phyloP scores from a whole-genome alignment of 2,888 invertebrate genomes.

The Chymomyza procnemis region DNA sequence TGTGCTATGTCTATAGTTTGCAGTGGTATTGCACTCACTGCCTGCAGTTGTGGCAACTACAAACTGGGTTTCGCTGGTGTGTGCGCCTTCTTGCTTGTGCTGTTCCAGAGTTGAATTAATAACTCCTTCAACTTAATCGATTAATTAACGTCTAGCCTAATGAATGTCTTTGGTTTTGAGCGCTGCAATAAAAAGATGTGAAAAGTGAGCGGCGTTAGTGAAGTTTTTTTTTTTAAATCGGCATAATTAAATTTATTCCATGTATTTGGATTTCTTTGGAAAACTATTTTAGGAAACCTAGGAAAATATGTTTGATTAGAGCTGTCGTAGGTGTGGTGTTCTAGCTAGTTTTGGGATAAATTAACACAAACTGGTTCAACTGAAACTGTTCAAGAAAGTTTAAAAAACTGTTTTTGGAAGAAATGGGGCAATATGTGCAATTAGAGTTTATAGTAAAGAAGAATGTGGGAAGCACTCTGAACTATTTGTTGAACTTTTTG shows the following conservation, averaged over 20 bases:
- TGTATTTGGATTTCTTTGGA: not conserved
- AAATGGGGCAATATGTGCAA: too few species aligned
- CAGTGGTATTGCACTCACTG: too few species aligned
- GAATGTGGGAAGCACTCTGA: too few species aligned
- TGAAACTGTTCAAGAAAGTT: too few species aligned
- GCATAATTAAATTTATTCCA: not conserved
- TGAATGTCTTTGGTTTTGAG: slow-evolving; percentile 62
- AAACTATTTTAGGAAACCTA: not conserved
- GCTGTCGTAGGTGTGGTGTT: too few species aligned
- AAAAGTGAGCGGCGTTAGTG: not conserved
- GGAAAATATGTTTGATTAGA: too few species aligned
- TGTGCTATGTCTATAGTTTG: not conserved
- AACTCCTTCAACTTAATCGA: not conserved
- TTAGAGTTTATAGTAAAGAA: too few species aligned
- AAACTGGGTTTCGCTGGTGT: slow-evolving; percentile 1
- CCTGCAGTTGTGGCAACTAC: not conserved
- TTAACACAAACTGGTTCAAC: too few species aligned
- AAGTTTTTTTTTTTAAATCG: not conserved
- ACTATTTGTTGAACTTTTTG: too few species aligned
- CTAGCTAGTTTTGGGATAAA: too few species aligned
- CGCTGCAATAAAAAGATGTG: slow-evolving; percentile 38
- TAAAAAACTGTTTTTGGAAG: too few species aligned
- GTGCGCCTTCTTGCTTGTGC: slow-evolving; percentile 3
- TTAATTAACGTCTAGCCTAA: slow-evolving; percentile 1
- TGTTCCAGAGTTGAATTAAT: slow-evolving; percentile 5